Percentiles rank a stretch among this genome's conserved stretches.
Conservation (phyloP, 2,888 invertebrate species). For the Tromatobia lineatoria region DNA sequence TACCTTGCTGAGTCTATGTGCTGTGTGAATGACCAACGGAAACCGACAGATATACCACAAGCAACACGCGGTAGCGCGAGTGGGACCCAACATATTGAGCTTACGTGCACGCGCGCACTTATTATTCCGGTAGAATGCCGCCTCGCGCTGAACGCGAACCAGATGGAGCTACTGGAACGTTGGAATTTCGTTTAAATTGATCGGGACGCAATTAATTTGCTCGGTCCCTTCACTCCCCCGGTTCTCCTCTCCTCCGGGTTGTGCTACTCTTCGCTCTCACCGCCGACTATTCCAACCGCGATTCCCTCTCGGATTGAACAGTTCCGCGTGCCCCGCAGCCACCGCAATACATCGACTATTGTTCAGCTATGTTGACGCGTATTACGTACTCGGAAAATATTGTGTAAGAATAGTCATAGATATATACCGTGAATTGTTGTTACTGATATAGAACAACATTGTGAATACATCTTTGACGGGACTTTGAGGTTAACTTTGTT, state of each 20-base stretch:
- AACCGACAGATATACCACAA: constrained; percentile 11
- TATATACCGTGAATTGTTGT: background rate
- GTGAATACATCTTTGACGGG: too few relatives aligned
- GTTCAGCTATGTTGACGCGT: background rate
- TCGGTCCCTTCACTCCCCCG: constrained; percentile 33
- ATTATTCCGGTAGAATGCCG: constrained; percentile 71
- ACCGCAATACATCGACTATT: background rate
- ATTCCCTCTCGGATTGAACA: constrained; percentile 2
- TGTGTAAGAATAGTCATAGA: background rate
- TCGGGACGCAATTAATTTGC: constrained; percentile 66
- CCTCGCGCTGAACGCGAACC: constrained; percentile 13
- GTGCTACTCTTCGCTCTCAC: background rate
- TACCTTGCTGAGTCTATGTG: constrained; percentile 52
- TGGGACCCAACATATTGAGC: constrained; percentile 39
- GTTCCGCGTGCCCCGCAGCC: background rate
- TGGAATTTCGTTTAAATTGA: constrained; percentile 68
- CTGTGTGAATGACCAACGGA: constrained; percentile 26
- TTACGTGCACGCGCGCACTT: constrained; percentile 73
- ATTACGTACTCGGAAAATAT: background rate
- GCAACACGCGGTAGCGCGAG: constrained; percentile 17
- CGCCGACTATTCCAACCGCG: background rate
- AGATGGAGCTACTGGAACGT: constrained; percentile 44
- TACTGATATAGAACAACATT: background rate
- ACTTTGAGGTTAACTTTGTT: too few relatives aligned
- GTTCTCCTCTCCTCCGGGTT: constrained; percentile 9